phyloP scores from a whole-genome alignment of 2,888 invertebrate genomes.

The Allacma fusca region DNA sequence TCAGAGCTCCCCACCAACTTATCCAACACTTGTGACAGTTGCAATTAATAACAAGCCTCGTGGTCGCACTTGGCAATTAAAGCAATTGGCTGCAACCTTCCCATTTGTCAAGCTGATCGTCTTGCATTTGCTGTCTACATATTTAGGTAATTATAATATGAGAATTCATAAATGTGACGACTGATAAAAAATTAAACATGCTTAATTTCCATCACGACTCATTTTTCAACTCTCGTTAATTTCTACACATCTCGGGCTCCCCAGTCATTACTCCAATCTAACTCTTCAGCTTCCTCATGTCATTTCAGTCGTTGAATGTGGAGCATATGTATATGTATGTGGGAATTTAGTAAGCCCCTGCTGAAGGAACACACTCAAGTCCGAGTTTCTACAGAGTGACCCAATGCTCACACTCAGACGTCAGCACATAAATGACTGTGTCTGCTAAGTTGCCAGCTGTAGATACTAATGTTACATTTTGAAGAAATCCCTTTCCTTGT shows the following conservation, averaged over 20 bases:
- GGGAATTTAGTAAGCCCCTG: no score
- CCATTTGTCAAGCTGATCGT: constrained; percentile 31
- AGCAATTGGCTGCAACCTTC: constrained; percentile 24
- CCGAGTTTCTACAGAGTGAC: no score
- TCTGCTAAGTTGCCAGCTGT: no score
- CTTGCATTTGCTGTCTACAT: not conserved
- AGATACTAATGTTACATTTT: no score
- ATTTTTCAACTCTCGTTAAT: constrained; percentile 27
- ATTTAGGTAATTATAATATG: not conserved
- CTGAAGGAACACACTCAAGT: no score
- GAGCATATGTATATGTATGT: no score
- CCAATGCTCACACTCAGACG: no score
- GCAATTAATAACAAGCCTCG: constrained; percentile 35
- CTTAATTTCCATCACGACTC: not conserved
- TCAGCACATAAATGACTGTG: no score
- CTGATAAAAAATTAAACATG: constrained; percentile 23
- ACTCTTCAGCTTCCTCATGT: no score
- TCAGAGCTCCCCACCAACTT: not conserved
- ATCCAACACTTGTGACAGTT: constrained; percentile 21
- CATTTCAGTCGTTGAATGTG: no score
- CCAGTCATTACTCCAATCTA: no score
- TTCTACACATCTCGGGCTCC: not conserved
- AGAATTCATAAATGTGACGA: constrained; percentile 30
- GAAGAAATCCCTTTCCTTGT: no score
- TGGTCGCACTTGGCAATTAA: constrained; percentile 38